Percentiles rank a stretch among this genome's conserved stretches.
These are phyloP conservation scores for Oceanodroma tethys DNA, from an alignment of 2,113 vertebrate species.

Conservation along the genomic window DNA sequence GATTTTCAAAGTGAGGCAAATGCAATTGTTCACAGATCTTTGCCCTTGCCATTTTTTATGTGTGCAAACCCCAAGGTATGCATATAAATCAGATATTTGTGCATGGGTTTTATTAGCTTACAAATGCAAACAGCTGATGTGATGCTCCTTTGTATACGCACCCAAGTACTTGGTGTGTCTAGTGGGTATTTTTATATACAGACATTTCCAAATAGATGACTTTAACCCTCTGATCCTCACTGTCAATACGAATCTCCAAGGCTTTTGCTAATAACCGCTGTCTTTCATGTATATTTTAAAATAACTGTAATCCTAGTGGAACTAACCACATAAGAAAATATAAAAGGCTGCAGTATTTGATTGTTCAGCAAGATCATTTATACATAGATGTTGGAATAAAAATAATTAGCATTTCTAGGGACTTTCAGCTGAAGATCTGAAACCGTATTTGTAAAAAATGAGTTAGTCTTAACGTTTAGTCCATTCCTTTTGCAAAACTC, in stretches of 20 bases:
- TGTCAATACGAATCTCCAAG: neutral
- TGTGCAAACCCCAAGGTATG: neutral
- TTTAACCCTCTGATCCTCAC: constrained; percentile 16
- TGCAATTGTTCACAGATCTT: neutral
- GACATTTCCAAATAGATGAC: neutral
- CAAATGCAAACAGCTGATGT: neutral
- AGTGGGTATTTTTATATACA: neutral
- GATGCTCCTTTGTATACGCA: neutral
- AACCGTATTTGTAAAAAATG: neutral
- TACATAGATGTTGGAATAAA: neutral
- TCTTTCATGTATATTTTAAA: constrained; percentile 23
- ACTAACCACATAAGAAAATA: neutral
- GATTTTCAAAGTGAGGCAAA: neutral
- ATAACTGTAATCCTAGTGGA: neutral
- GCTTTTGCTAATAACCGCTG: neutral
- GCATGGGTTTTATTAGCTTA: neutral
- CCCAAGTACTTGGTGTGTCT: neutral
- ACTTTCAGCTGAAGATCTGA: neutral
- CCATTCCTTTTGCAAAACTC: neutral
- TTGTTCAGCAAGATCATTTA: neutral
- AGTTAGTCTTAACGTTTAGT: neutral
- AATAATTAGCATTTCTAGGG: neutral
- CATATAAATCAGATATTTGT: neutral
- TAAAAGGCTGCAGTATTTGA: neutral
- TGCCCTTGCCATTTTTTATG: neutral